These are phyloP conservation scores for Phrixothrix hirtus DNA, from an alignment of 2,888 invertebrate genomes.

Conservation along the genomic window DNA sequence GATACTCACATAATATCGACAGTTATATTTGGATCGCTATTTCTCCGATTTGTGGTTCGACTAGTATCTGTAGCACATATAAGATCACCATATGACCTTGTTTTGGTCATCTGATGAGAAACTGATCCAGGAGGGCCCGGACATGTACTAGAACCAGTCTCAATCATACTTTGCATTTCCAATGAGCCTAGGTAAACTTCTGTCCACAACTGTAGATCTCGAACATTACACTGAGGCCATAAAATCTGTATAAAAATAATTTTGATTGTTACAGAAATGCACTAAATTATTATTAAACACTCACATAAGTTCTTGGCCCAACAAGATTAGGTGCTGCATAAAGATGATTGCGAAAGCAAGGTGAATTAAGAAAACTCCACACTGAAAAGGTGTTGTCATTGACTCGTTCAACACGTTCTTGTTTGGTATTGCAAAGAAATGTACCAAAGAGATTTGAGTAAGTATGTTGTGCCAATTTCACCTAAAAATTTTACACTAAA, in stretches of 20 bases:
- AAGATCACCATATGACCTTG: conserved; percentile 84
- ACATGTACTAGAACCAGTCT: conserved; percentile 44
- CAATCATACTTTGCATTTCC: conserved; percentile 46
- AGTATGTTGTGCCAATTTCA: conserved; percentile 92
- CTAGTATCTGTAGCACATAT: conserved; percentile 66
- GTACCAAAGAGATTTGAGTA: conserved; percentile 97
- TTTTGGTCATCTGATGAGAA: conserved; percentile 68
- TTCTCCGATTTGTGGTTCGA: conserved; percentile 65
- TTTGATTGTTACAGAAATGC: not conserved
- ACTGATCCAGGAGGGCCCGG: conserved; percentile 56
- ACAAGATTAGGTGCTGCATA: conserved; percentile 63
- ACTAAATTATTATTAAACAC: conserved; percentile 20
- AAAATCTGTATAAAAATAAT: conserved; percentile 64
- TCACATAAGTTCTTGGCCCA: conserved; percentile 55
- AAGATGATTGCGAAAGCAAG: conserved; percentile 84
- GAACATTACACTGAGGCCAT: conserved; percentile 83
- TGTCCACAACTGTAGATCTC: conserved; percentile 82
- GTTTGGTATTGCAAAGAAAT: conserved; percentile 87
- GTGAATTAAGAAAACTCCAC: conserved; percentile 82
- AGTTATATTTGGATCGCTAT: conserved; percentile 83
- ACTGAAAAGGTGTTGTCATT: conserved; percentile 77
- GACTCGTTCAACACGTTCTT: conserved; percentile 70
- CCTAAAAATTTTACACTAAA: conserved; percentile 61
- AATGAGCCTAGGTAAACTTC: conserved; percentile 76
- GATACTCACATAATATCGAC: conserved; percentile 70